These are phyloP conservation scores for Alcis repandata DNA, from an alignment of 2,888 invertebrate species.

Conservation along the genomic window DNA sequence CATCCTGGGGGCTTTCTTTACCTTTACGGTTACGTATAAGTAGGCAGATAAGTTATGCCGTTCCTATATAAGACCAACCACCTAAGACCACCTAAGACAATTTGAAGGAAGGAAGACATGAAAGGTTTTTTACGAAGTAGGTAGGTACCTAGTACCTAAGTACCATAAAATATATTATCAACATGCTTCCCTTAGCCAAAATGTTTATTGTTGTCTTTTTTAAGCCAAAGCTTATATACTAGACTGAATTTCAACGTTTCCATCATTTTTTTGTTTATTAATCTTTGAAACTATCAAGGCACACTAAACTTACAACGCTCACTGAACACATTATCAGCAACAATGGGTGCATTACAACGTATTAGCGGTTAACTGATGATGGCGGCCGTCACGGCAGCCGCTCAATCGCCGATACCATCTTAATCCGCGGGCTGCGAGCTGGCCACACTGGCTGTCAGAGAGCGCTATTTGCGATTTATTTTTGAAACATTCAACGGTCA, in stretches of 20 bases:
- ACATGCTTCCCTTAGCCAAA: too few species aligned
- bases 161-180: too few species aligned
- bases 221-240: too few species aligned
- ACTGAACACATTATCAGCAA: slow-evolving; percentile 48
- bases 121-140: too few species aligned
- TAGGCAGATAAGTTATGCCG: not conserved
- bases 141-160: too few species aligned
- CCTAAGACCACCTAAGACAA: too few species aligned
- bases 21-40: slow-evolving; percentile 3
- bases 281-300: too few species aligned
- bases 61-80: too few species aligned
- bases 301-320: not conserved
- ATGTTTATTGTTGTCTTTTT: too few species aligned
- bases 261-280: too few species aligned
- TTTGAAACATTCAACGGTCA: not conserved
- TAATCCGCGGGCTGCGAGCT: slow-evolving; percentile 71
- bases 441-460: slow-evolving; percentile 47
- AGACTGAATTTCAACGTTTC: too few species aligned
- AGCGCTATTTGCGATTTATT: slow-evolving; percentile 53
- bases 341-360: slow-evolving; percentile 74
- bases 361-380: slow-evolving; percentile 70
- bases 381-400: slow-evolving; percentile 50
- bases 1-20: slow-evolving; percentile 49
- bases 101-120: too few species aligned
- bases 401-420: slow-evolving; percentile 76